Conservation (phyloP, 1,140 invertebrate species). For the Lineus longissimus region DNA sequence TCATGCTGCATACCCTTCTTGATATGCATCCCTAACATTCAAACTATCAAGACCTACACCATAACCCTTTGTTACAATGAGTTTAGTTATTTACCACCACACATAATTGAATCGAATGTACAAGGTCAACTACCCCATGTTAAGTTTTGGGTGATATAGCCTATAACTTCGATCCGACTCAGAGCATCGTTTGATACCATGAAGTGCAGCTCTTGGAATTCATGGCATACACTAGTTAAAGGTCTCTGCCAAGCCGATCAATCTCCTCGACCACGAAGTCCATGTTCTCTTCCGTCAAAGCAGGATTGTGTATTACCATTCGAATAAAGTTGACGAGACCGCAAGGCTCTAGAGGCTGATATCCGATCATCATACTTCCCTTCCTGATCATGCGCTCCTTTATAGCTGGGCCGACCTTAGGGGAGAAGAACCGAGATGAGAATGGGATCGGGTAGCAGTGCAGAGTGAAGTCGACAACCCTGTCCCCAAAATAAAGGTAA, state of each 20-base stretch:
- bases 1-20: too few species aligned
- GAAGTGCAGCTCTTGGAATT: too few species aligned
- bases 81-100: too few species aligned
- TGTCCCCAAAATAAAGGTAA: too few species aligned
- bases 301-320: constrained; percentile 92
- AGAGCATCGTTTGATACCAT: too few species aligned
- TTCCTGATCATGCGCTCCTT: constrained; percentile 95
- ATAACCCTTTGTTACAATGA: too few species aligned
- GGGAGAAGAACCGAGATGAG: neutral
- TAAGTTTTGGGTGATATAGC: too few species aligned
- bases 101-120: too few species aligned
- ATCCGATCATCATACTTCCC: constrained; percentile 95
- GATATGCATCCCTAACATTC: too few species aligned
- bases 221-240: constrained; percentile 53
- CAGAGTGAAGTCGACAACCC: neutral
- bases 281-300: constrained; percentile 79
- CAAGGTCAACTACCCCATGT: too few species aligned
- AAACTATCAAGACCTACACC: too few species aligned
- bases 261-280: constrained; percentile 89
- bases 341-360: constrained; percentile 83
- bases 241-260: constrained; percentile 84
- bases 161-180: too few species aligned
- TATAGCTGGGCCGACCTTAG: constrained; percentile 84
- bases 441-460: neutral
- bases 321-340: constrained; percentile 90